A percentile compares a stretch with the other conserved stretches of the same genome.
These are phyloP conservation scores for Amphilophus citrinellus DNA, from an alignment of 2,113 vertebrate species.

Conservation along the genomic window DNA sequence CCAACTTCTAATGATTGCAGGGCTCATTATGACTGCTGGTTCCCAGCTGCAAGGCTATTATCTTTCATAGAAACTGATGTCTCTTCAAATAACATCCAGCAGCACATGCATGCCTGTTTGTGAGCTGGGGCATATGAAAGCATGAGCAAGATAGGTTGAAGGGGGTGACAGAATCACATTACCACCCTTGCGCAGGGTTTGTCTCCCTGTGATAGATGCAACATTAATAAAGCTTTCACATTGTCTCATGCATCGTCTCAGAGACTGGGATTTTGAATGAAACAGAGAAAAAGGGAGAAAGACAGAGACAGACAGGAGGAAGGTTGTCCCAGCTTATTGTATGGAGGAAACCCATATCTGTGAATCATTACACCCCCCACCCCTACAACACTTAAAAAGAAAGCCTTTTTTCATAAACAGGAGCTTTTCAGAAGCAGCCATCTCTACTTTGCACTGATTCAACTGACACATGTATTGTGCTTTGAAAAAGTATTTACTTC, in stretches of 20 bases:
- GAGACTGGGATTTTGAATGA: constrained; percentile 36
- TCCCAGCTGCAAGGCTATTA: constrained; percentile 60
- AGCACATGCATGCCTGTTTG: constrained; percentile 4
- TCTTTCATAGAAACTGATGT: constrained; percentile 59
- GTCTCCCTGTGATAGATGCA: constrained; percentile 21
- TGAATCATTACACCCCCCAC: neutral
- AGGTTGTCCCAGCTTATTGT: neutral
- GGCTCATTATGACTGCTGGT: constrained; percentile 46
- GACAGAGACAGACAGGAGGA: neutral
- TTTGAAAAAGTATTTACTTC: too few species aligned
- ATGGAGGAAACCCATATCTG: neutral
- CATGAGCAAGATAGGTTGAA: constrained; percentile 24
- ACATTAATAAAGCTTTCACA: constrained; percentile 56
- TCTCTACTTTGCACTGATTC: neutral
- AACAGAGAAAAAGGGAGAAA: neutral
- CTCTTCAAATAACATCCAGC: constrained; percentile 53
- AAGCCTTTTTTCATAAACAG: neutral
- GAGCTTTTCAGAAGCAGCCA: neutral
- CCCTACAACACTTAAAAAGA: neutral
- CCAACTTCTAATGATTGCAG: constrained; percentile 42
- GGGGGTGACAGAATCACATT: constrained; percentile 40
- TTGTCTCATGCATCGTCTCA: neutral
- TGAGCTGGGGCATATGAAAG: constrained; percentile 9
- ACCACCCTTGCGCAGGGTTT: constrained; percentile 24
- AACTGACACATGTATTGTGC: too few species aligned